Percentiles rank a stretch among this genome's conserved stretches.
These are phyloP conservation scores for Hydra vulgaris DNA, from an alignment of 30 jellyfish, hydroid and myxozoan species.

Conservation along the genomic window DNA sequence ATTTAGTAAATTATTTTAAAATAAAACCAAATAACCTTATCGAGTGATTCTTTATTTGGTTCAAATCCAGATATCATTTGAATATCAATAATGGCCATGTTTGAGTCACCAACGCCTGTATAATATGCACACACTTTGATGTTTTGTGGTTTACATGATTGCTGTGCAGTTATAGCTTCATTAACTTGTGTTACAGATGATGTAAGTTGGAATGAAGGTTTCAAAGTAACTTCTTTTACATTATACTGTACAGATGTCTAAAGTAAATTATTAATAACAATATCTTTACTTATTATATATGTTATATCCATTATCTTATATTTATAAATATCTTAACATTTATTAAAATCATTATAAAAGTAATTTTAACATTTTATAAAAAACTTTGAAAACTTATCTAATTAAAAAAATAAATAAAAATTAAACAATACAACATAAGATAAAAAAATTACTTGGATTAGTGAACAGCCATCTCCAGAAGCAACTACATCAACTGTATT, in stretches of 20 bases:
- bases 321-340: too few relatives aligned
- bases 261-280: background rate
- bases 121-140: slow-evolving; percentile 50
- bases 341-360: too few relatives aligned
- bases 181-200: background rate
- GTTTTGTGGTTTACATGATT: slow-evolving; percentile 41
- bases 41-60: slow-evolving; percentile 38
- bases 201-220: slow-evolving; percentile 38
- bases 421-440: background rate
- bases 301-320: too few relatives aligned
- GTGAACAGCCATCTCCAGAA: slow-evolving; percentile 66
- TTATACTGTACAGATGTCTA: slow-evolving; percentile 57
- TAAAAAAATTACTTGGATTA: slow-evolving; percentile 44
- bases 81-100: slow-evolving; percentile 78
- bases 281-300: background rate
- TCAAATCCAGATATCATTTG: slow-evolving; percentile 75
- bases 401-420: background rate
- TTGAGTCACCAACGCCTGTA: slow-evolving; percentile 47
- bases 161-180: background rate
- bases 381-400: too few relatives aligned
- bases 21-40: slow-evolving; percentile 29
- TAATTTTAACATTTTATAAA: too few relatives aligned
- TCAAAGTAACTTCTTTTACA: slow-evolving; percentile 28
- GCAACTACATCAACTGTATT: slow-evolving; percentile 42
- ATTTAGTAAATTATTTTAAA: too few relatives aligned